A percentile compares a stretch with the other conserved stretches of the same genome.
Evolutionary conservation across 2,888 invertebrate genomes (phyloP).

Genomic region (Aphidoletes aphidimyza): DNA sequence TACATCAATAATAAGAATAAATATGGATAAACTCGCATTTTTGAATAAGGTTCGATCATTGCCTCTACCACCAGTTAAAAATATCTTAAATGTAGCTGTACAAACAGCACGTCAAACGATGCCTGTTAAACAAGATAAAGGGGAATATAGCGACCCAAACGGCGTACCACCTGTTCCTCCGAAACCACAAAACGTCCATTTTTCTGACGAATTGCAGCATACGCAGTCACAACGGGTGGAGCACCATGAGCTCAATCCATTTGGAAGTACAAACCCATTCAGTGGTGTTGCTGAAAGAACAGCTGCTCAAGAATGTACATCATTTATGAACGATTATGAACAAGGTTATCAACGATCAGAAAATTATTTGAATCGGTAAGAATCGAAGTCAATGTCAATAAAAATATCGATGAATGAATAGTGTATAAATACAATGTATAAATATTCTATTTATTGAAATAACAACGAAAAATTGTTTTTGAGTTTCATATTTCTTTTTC

Average conservation of each 20-base stretch:
- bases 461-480: too few species aligned
- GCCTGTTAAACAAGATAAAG: slow-evolving; percentile 73
- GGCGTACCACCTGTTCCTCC: slow-evolving; percentile 62
- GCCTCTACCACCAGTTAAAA: slow-evolving; percentile 79
- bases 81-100: slow-evolving; percentile 83
- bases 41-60: slow-evolving; percentile 71
- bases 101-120: slow-evolving; percentile 83
- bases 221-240: slow-evolving; percentile 57
- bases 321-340: slow-evolving; percentile 65
- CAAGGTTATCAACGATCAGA: slow-evolving; percentile 65
- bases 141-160: slow-evolving; percentile 66
- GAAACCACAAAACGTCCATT: slow-evolving; percentile 68
- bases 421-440: too few species aligned
- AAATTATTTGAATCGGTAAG: slow-evolving; percentile 61
- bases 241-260: slow-evolving; percentile 65
- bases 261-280: slow-evolving; percentile 63
- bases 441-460: too few species aligned
- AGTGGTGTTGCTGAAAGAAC: slow-evolving; percentile 59
- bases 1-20: neutral
- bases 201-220: slow-evolving; percentile 65
- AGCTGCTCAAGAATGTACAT: slow-evolving; percentile 62
- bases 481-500: too few species aligned
- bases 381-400: neutral
- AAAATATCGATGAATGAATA: too few species aligned
- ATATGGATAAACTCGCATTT: slow-evolving; percentile 69